Percentiles rank a stretch among this genome's conserved stretches.
These are phyloP conservation scores for Neodontobutis hainanensis DNA, from an alignment of 2,113 vertebrate genomes.

Conservation along the genomic window DNA sequence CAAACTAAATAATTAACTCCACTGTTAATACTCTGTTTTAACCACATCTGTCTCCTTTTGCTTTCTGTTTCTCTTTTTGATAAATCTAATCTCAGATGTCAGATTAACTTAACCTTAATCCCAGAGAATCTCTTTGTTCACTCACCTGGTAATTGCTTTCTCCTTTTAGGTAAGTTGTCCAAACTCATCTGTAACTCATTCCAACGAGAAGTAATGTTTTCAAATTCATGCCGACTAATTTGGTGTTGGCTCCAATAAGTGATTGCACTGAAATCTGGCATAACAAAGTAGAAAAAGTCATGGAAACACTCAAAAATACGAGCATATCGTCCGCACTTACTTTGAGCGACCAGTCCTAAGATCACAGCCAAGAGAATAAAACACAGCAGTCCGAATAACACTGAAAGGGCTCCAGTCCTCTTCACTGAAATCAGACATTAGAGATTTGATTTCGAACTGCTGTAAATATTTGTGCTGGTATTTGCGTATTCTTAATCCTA, in stretches of 20 bases:
- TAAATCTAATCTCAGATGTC: no score
- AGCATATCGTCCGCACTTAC: constrained; percentile 31
- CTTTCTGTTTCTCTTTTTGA: no score
- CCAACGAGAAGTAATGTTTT: neutral
- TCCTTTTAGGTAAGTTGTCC: neutral
- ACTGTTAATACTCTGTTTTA: no score
- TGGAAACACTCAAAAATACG: neutral
- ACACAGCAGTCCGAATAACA: constrained; percentile 30
- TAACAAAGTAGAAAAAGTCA: neutral
- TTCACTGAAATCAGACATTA: constrained; percentile 4
- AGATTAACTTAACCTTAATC: no score
- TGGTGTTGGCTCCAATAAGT: neutral
- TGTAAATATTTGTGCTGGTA: neutral
- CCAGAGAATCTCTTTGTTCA: neutral
- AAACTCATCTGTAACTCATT: constrained; percentile 1
- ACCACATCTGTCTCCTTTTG: no score
- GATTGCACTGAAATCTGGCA: constrained; percentile 13
- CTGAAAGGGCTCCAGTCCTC: constrained; percentile 26
- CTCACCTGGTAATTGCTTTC: neutral
- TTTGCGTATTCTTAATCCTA: neutral
- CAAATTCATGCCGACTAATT: neutral
- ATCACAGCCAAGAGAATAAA: constrained; percentile 38
- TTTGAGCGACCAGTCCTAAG: constrained; percentile 23
- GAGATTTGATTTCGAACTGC: neutral
- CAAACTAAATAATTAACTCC: no score